Percentiles rank a stretch among this genome's conserved stretches.
phyloP scores from a whole-genome alignment of 2,113 vertebrate species.

The Saimiri boliviensis region DNA sequence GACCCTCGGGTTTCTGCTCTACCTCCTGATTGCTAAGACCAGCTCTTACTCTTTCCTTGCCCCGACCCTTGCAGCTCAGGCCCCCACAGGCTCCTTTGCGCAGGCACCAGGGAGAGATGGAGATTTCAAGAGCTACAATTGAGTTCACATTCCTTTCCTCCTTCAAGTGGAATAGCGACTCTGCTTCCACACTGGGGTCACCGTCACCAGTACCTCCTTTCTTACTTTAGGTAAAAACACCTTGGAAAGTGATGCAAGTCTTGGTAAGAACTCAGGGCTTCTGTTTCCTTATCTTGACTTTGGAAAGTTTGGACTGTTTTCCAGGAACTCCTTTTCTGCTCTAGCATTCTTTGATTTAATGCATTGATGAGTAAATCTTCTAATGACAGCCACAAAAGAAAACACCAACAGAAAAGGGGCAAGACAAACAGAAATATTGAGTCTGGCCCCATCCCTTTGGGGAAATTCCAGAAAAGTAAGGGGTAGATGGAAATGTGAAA shows the following conservation, averaged over 20 bases:
- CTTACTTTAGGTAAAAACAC: not conserved
- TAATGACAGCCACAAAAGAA: not conserved
- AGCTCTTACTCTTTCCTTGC: not conserved
- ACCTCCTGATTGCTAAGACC: not conserved
- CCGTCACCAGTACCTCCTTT: not conserved
- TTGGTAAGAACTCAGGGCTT: not conserved
- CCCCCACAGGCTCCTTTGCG: not conserved
- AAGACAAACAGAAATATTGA: not conserved
- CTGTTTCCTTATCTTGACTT: not conserved
- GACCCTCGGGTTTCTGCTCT: not conserved
- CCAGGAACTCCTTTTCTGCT: not conserved
- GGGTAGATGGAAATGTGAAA: not conserved
- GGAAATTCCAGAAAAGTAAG: constrained; percentile 17
- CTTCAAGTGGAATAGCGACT: fast-evolving
- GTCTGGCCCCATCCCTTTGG: not conserved
- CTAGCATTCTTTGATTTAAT: not conserved
- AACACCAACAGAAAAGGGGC: not conserved
- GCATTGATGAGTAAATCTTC: not conserved
- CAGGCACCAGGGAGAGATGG: not conserved
- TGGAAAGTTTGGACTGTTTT: not conserved
- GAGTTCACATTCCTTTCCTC: not conserved
- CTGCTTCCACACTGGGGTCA: not conserved
- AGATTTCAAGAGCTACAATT: not conserved
- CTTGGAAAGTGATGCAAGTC: not conserved
- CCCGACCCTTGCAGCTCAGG: not conserved